Conservation (phyloP, 37 sponge, comb jelly and placozoan species). For the Crambe crambe region DNA sequence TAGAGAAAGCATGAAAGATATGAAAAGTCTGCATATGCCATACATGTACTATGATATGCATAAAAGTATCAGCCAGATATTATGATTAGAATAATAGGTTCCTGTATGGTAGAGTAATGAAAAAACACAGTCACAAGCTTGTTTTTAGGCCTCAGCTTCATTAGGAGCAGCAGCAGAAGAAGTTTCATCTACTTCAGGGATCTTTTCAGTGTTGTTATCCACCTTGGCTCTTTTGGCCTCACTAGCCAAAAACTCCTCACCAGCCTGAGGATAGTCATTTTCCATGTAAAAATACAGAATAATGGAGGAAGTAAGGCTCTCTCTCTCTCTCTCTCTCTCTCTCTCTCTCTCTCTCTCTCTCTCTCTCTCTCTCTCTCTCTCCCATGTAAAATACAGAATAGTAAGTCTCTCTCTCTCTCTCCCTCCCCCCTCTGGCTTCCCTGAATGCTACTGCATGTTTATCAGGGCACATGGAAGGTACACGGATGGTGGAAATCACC, state of each 20-base stretch:
- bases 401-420: too few species aligned
- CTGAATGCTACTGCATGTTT: too few species aligned
- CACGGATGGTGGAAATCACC: too few species aligned
- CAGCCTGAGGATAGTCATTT: too few species aligned
- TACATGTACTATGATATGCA: neutral
- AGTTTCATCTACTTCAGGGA: slow-evolving; percentile 27
- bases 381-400: neutral
- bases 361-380: slow-evolving; percentile 4
- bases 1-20: neutral
- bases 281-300: too few species aligned
- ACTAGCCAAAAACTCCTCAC: slow-evolving; percentile 62
- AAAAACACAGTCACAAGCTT: neutral
- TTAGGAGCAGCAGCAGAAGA: neutral
- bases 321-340: too few species aligned
- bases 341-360: slow-evolving; percentile 17
- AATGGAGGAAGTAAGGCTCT: too few species aligned
- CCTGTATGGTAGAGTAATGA: neutral
- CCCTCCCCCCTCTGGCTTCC: too few species aligned
- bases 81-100: slow-evolving; percentile 4
- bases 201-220: slow-evolving; percentile 15
- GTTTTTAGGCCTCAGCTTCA: slow-evolving; percentile 31
- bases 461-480: too few species aligned
- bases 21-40: neutral
- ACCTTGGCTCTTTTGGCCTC: slow-evolving; percentile 42
- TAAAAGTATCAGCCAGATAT: neutral